Evolutionary conservation across 1,140 invertebrate genomes (phyloP).

Genomic region (Ruditapes philippinarum): DNA sequence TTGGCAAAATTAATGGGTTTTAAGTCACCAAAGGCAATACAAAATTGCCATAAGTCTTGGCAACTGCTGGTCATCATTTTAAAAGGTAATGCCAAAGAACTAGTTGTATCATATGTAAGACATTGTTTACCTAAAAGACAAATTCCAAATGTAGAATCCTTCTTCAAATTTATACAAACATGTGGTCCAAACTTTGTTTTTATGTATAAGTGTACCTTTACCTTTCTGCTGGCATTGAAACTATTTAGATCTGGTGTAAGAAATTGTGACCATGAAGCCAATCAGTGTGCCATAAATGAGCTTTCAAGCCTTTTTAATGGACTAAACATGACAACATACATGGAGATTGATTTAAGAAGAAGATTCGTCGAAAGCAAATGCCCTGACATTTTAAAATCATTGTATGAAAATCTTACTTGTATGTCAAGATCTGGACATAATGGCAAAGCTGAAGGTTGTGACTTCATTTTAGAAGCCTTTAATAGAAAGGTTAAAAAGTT

Average conservation of each 20-base stretch:
- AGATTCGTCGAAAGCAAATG: background rate
- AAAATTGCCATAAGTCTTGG: background rate
- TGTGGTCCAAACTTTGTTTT: background rate
- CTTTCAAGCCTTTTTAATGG: background rate
- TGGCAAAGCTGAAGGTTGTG: background rate
- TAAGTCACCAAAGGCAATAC: background rate
- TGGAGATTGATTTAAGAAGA: background rate
- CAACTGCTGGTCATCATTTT: background rate
- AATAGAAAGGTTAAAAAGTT: background rate
- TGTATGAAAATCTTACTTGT: background rate
- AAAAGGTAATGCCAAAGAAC: background rate
- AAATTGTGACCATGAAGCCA: background rate
- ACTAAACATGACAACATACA: background rate
- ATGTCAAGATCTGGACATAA: background rate
- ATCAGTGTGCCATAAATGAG: background rate
- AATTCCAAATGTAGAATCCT: no score
- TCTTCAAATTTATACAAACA: background rate
- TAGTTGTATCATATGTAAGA: background rate
- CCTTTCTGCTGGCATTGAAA: background rate
- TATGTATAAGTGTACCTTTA: background rate
- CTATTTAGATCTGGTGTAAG: background rate
- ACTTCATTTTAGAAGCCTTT: background rate
- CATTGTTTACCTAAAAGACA: background rate
- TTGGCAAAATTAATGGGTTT: background rate
- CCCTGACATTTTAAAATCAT: background rate